These are phyloP conservation scores for Lepidonotus clava DNA, from an alignment of 2,888 invertebrate species.

Conservation along the genomic window DNA sequence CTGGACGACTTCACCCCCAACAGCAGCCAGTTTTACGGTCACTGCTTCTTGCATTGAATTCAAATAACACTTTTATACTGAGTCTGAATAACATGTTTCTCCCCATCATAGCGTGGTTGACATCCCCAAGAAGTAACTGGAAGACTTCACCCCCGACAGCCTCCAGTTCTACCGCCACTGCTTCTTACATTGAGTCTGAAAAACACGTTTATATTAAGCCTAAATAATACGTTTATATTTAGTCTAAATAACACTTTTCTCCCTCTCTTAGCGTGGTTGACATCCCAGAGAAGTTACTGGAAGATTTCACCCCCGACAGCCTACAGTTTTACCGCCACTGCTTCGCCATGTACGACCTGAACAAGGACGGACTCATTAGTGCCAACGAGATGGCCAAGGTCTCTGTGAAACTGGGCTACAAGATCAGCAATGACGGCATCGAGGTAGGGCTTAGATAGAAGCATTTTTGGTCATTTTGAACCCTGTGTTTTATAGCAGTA, in stretches of 20 bases:
- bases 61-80: too few relatives aligned
- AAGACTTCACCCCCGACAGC: slow-evolving; percentile 58
- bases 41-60: too few relatives aligned
- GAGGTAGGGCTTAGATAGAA: too few relatives aligned
- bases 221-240: neutral
- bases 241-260: too few relatives aligned
- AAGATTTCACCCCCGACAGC: slow-evolving; percentile 58
- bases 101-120: too few relatives aligned
- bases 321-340: slow-evolving; percentile 60
- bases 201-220: too few relatives aligned
- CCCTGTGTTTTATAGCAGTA: too few relatives aligned
- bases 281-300: slow-evolving; percentile 23
- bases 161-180: slow-evolving; percentile 59
- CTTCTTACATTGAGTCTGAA: too few relatives aligned
- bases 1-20: too few relatives aligned
- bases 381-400: slow-evolving; percentile 60
- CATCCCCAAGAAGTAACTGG: slow-evolving; percentile 18
- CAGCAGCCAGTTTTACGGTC: too few relatives aligned
- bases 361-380: slow-evolving; percentile 61
- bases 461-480: too few relatives aligned
- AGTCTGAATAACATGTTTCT: too few relatives aligned
- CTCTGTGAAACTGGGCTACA: slow-evolving; percentile 59
- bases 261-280: neutral
- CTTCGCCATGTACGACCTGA: slow-evolving; percentile 61
- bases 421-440: slow-evolving; percentile 54